phyloP scores from a whole-genome alignment of 2,113 vertebrate genomes.

The Chaetura pelagica region DNA sequence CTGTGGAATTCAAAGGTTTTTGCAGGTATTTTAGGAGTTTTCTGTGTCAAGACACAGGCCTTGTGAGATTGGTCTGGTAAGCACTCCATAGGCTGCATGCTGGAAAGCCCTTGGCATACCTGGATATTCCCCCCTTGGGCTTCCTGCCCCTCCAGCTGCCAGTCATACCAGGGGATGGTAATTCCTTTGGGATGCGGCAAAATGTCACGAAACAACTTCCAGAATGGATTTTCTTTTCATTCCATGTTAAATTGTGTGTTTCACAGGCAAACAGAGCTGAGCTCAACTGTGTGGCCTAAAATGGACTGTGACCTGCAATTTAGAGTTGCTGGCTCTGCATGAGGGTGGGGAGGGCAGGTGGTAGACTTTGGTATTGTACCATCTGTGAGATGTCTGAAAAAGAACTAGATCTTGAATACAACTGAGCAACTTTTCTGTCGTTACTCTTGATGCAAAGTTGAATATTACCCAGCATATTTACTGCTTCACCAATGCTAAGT shows the following conservation, averaged over 20 bases:
- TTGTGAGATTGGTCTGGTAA: neutral
- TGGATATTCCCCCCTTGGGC: neutral
- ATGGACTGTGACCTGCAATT: neutral
- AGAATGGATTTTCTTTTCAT: neutral
- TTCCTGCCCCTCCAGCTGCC: neutral
- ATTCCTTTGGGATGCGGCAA: neutral
- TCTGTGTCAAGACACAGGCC: neutral
- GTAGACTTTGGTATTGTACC: neutral
- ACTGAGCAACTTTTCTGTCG: neutral
- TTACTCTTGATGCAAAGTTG: neutral
- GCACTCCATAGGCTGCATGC: neutral
- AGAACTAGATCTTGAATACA: neutral
- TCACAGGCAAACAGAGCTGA: neutral
- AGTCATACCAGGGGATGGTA: neutral
- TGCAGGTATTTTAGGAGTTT: neutral
- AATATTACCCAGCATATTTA: neutral
- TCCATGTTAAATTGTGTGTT: neutral
- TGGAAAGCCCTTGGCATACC: accelerated
- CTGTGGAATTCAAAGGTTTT: neutral
- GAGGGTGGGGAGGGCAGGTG: neutral
- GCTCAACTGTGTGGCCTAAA: neutral
- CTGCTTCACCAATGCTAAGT: neutral
- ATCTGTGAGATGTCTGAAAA: neutral
- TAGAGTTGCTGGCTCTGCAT: neutral
- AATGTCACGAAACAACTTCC: neutral